phyloP scores from a whole-genome alignment of 1,140 invertebrate species.

The Anadara kagoshimensis region DNA sequence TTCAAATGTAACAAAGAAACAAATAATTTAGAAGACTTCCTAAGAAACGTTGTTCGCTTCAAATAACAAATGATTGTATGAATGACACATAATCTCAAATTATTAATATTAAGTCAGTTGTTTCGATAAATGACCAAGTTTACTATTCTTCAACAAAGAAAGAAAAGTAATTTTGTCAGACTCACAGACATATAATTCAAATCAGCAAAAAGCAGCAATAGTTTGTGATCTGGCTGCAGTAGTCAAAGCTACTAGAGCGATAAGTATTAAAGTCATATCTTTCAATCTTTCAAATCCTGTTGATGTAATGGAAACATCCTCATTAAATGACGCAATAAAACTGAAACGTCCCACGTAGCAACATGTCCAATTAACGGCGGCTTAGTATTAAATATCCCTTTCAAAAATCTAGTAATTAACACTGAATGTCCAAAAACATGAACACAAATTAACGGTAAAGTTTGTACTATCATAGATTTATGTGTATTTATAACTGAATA shows the following conservation, averaged over 20 bases:
- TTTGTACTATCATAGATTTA: conserved; percentile 18
- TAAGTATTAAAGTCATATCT: conserved; percentile 25
- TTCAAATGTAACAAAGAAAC: conserved; percentile 29
- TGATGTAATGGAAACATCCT: conserved; percentile 15
- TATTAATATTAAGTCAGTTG: not conserved
- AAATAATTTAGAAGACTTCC: conserved; percentile 19
- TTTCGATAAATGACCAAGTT: not conserved
- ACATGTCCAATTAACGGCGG: conserved; percentile 26
- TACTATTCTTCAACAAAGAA: conserved; percentile 16
- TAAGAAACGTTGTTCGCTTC: conserved; percentile 3
- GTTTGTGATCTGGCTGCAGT: conserved; percentile 29
- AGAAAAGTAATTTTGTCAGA: not conserved
- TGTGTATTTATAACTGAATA: conserved; percentile 30
- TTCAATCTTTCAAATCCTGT: conserved; percentile 17
- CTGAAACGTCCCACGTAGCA: conserved; percentile 38
- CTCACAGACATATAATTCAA: conserved; percentile 12
- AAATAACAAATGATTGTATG: conserved; percentile 24
- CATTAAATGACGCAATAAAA: conserved; percentile 23
- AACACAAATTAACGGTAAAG: conserved; percentile 16
- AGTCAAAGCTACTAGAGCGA: conserved; percentile 17
- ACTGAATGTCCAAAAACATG: conserved; percentile 6
- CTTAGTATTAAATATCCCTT: conserved; percentile 31
- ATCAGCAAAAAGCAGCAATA: conserved; percentile 17
- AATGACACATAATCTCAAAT: conserved; percentile 6
- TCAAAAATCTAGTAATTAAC: conserved; percentile 31